Conservation (phyloP, 2,888 invertebrate species). For the Philonicus albiceps region DNA sequence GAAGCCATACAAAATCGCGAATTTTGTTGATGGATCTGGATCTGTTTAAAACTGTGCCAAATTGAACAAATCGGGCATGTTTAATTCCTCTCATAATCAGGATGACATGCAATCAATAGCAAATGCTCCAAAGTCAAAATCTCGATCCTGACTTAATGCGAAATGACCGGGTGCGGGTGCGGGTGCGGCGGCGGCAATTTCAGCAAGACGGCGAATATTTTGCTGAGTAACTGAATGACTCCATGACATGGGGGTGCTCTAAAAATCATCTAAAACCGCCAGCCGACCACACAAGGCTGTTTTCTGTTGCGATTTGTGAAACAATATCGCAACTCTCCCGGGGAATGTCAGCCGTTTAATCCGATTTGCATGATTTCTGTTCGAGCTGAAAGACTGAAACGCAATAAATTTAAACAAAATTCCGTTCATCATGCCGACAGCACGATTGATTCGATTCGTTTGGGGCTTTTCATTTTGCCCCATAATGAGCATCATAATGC, state of each 20-base stretch:
- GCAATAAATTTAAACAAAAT: background rate
- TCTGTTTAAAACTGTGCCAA: background rate
- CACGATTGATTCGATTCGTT: background rate
- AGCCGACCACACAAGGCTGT: background rate
- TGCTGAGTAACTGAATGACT: slow-evolving; percentile 5
- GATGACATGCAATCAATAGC: background rate
- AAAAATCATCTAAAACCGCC: slow-evolving; percentile 4
- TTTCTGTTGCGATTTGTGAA: background rate
- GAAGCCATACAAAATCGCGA: background rate
- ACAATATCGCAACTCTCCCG: slow-evolving; percentile 10
- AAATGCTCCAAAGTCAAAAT: background rate
- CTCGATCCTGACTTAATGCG: background rate
- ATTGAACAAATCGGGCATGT: background rate
- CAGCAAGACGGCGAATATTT: background rate
- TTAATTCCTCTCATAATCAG: background rate
- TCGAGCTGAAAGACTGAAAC: background rate
- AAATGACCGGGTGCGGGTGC: background rate
- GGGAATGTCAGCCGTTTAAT: slow-evolving; percentile 22
- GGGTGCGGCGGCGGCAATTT: background rate
- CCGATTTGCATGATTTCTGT: slow-evolving; percentile 31
- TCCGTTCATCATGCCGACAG: background rate
- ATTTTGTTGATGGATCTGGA: background rate
- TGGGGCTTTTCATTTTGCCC: background rate
- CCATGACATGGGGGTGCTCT: background rate
- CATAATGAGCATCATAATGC: background rate